Conservation (phyloP, 2,888 invertebrate genomes). For the Nezara viridula region DNA sequence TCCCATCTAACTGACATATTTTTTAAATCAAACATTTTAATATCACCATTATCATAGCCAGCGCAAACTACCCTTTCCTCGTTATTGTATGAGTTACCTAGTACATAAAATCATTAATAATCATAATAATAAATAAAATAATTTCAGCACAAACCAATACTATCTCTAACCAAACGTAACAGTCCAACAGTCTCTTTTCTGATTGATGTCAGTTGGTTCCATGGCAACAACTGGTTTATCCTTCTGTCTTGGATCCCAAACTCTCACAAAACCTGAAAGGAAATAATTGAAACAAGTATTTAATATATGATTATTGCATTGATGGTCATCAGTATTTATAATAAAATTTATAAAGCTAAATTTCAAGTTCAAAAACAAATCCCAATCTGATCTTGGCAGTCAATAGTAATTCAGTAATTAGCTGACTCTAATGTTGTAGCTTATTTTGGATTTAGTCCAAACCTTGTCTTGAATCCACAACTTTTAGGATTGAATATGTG, state of each 20-base stretch:
- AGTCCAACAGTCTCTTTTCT: constrained; percentile 91
- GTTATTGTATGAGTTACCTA: constrained; percentile 87
- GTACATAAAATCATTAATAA: not conserved
- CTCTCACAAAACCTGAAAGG: constrained; percentile 82
- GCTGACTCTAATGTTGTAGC: no score
- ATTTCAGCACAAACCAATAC: not conserved
- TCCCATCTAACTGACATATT: constrained; percentile 91
- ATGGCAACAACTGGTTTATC: constrained; percentile 91
- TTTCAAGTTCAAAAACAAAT: no score
- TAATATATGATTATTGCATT: not conserved
- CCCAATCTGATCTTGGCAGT: no score
- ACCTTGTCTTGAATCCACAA: no score
- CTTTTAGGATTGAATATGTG: no score
- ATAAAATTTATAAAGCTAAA: no score
- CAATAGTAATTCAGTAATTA: no score
- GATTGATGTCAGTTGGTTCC: constrained; percentile 75
- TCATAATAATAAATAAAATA: not conserved
- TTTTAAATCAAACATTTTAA: constrained; percentile 92
- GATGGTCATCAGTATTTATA: no score
- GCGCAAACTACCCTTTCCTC: constrained; percentile 89
- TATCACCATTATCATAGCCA: constrained; percentile 96
- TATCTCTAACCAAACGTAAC: constrained; percentile 81
- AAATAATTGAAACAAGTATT: not conserved
- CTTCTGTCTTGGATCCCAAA: constrained; percentile 95
- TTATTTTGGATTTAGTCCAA: no score